Conservation (phyloP, 2,888 invertebrate genomes). For the Caenorhabditis sp. region DNA sequence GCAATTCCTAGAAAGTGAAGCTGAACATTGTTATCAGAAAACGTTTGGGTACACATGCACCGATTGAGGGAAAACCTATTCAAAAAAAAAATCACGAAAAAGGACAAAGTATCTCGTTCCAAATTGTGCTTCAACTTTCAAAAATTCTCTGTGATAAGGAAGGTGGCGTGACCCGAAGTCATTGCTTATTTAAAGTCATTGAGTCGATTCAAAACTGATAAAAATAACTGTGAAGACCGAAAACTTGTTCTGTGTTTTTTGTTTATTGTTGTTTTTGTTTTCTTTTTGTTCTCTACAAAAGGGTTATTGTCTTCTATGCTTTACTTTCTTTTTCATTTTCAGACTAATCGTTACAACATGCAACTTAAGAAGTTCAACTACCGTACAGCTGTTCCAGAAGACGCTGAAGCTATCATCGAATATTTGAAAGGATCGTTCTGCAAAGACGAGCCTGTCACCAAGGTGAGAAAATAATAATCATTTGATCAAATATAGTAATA, state of each 20-base stretch:
- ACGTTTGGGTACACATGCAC: not conserved
- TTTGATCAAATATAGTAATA: not conserved
- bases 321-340: too few relatives aligned
- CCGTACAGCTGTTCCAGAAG: slow-evolving; percentile 13
- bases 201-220: too few relatives aligned
- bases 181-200: not conserved
- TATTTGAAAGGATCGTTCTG: slow-evolving; percentile 13
- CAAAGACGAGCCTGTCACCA: slow-evolving; percentile 18
- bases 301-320: not conserved
- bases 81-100: too few relatives aligned
- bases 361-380: slow-evolving; percentile 7
- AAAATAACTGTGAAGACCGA: too few relatives aligned
- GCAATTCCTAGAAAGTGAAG: too few relatives aligned
- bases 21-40: not conserved
- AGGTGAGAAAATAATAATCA: slow-evolving; percentile 8
- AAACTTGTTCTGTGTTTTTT: not conserved
- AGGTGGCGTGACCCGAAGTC: not conserved
- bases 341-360: not conserved
- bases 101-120: not conserved
- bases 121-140: not conserved
- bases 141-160: not conserved
- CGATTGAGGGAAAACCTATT: too few relatives aligned
- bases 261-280: not conserved
- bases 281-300: not conserved
- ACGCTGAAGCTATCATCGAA: slow-evolving; percentile 13